Evolutionary conservation across 2,797 vertebrate genomes (phyloP), one percentile per base, ranked within the genome.

Genomic region (Esox masquinongy): DNA sequence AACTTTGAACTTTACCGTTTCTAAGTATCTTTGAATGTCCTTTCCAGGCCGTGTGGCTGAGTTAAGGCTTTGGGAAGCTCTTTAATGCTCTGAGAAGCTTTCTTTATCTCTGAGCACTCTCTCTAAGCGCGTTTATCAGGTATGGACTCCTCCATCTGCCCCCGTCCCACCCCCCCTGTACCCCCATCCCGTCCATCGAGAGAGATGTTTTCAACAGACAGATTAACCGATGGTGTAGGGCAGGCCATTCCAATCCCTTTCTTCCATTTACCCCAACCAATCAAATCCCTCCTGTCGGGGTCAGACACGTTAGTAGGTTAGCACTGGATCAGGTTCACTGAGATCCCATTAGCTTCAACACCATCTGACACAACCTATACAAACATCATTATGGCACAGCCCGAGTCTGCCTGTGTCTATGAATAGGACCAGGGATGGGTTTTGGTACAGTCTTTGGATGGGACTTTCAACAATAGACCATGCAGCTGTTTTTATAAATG

Each of bases 331-430:
- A 84, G 80, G 86, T 75, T 76, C 81, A 85, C 81, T 71, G 80
- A 82, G 84, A 93, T 93, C 76, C 89, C 89, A 91, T 92, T 92
- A 91, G 81, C 76, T 79, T 78, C 31, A 74, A 82, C 77, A 79
- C 84, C 85, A 81, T 79, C 86, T 84, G 88, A 90, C 72, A 49
- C 17, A 34, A 36, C 56, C 47, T 61, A 59, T 50, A 24, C 16
- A 66, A 68, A 31, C 64, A 34, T 50, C 67, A 72, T 36, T 36
- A 81, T 72, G 56, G 75, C 73, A 66, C 11, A 49, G 78, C 51
- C 56, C 31, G 61, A 53, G 22, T 34, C 68, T 61, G 64, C 12
- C 56, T 12, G 56, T 24, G 56, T 61, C n/a, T 26, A 11, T 4
- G 56, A 61, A 22, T 61, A 4, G 11, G 56, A 50, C 68, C 15